Evolutionary conservation across 2,797 vertebrate genomes (phyloP).

Genomic region (Notolepis coatsorum): DNA sequence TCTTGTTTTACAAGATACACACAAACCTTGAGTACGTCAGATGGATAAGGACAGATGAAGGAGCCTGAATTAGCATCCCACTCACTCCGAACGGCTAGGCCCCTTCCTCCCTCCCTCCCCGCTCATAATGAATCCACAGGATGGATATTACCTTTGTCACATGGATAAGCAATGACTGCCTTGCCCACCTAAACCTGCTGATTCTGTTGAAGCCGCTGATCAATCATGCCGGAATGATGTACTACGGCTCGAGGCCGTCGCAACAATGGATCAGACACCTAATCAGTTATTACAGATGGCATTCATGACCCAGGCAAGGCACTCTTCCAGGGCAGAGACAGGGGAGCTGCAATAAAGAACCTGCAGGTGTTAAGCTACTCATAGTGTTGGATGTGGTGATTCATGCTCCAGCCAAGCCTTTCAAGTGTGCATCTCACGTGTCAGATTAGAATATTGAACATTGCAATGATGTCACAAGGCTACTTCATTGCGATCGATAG

Average conservation of each 20-base stretch:
- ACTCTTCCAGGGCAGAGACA: slow-evolving; percentile 19
- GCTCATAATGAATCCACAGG: slow-evolving; percentile 28
- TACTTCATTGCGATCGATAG: no score
- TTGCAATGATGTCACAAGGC: no score
- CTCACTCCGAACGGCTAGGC: slow-evolving; percentile 8
- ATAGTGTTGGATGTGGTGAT: slow-evolving; percentile 12
- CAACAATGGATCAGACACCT: slow-evolving; percentile 28
- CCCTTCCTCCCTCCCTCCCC: slow-evolving; percentile 2
- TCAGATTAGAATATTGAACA: no score
- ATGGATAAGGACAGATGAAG: slow-evolving; percentile 13
- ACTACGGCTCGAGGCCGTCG: slow-evolving; percentile 21
- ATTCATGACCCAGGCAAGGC: slow-evolving; percentile 17
- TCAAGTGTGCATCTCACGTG: no score
- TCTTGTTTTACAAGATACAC: neutral
- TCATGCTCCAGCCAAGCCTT: neutral
- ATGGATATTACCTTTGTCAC: slow-evolving; percentile 48
- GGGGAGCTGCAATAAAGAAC: slow-evolving; percentile 9
- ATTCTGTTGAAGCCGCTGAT: slow-evolving; percentile 55
- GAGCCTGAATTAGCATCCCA: slow-evolving; percentile 24
- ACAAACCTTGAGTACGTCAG: neutral
- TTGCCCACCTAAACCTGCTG: slow-evolving; percentile 43
- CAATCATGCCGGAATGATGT: slow-evolving; percentile 54
- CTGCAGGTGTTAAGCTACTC: neutral
- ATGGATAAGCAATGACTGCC: slow-evolving; percentile 41
- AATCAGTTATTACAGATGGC: slow-evolving; percentile 53